phyloP scores from a whole-genome alignment of 2,888 invertebrate species.

The Heliconius ethilla region DNA sequence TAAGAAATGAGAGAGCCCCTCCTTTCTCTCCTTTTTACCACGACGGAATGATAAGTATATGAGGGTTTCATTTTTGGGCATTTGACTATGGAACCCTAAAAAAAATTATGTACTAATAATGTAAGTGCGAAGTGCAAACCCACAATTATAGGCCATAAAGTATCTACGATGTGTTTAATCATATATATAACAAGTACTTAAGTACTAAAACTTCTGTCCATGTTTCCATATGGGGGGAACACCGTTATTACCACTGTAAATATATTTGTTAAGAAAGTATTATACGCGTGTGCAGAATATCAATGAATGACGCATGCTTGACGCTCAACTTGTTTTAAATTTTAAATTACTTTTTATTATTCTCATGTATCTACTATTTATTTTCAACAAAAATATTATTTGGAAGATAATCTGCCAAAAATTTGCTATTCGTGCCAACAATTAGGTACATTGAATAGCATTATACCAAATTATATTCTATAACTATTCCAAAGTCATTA shows the following conservation, averaged over 20 bases:
- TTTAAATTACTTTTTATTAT: background rate
- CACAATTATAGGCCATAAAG: background rate
- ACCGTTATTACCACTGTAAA: slow-evolving; percentile 39
- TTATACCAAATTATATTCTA: too few species aligned
- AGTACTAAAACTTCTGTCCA: slow-evolving; percentile 3
- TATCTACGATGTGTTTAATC: background rate
- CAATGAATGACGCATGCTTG: slow-evolving; percentile 21
- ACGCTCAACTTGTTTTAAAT: background rate
- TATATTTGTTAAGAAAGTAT: slow-evolving; percentile 39
- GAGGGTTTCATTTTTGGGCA: background rate
- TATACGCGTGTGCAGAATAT: slow-evolving; percentile 39
- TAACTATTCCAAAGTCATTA: too few species aligned
- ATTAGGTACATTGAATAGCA: too few species aligned
- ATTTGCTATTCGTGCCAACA: too few species aligned
- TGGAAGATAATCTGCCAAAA: too few species aligned
- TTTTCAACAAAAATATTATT: background rate
- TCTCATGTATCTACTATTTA: background rate
- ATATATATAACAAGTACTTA: slow-evolving; percentile 20
- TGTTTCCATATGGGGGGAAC: slow-evolving; percentile 22
- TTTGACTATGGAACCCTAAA: background rate
- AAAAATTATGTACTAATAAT: too few species aligned
- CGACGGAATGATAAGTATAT: background rate
- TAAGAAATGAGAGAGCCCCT: too few species aligned
- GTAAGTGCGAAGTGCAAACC: too few species aligned
- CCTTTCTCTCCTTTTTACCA: background rate